Evolutionary conservation across 2,113 vertebrate species (phyloP).

Genomic region (Todiramphus saurophagus): DNA sequence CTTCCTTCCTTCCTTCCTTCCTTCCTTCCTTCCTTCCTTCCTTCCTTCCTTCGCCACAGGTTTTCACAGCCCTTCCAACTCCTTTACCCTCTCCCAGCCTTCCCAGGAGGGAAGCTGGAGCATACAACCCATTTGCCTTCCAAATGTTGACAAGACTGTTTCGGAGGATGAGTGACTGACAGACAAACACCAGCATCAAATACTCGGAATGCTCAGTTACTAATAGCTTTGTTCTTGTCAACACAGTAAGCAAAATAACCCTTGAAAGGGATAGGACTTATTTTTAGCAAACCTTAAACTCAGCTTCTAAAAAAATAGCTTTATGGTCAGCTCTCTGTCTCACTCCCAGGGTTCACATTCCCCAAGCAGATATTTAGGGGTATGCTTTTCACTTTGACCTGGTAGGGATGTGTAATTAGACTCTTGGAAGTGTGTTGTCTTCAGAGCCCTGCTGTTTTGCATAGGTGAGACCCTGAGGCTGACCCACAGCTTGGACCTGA

Average conservation of each 20-base stretch:
- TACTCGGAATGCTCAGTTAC: constrained; percentile 9
- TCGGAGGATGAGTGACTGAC: constrained; percentile 38
- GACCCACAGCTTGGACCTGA: background rate
- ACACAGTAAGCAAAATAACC: constrained; percentile 23
- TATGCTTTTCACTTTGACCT: background rate
- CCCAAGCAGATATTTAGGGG: background rate
- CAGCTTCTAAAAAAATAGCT: background rate
- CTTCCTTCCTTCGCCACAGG: background rate
- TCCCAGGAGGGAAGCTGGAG: background rate
- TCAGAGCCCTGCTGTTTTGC: background rate
- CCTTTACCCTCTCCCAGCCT: background rate
- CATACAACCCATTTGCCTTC: constrained; percentile 31
- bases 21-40: background rate
- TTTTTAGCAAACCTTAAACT: constrained; percentile 55
- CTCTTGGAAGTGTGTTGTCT: background rate
- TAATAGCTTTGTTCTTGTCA: constrained; percentile 51
- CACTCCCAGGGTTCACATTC: background rate
- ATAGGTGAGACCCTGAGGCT: background rate
- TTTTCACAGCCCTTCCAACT: background rate
- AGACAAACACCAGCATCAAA: constrained; percentile 53
- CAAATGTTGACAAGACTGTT: constrained; percentile 33
- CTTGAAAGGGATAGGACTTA: constrained; percentile 12
- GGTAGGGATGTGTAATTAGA: background rate
- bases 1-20: background rate
- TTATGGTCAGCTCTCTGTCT: background rate